These are phyloP conservation scores for Hirudinaria manillensis DNA, from an alignment of 2,888 invertebrate genomes.

Conservation along the genomic window DNA sequence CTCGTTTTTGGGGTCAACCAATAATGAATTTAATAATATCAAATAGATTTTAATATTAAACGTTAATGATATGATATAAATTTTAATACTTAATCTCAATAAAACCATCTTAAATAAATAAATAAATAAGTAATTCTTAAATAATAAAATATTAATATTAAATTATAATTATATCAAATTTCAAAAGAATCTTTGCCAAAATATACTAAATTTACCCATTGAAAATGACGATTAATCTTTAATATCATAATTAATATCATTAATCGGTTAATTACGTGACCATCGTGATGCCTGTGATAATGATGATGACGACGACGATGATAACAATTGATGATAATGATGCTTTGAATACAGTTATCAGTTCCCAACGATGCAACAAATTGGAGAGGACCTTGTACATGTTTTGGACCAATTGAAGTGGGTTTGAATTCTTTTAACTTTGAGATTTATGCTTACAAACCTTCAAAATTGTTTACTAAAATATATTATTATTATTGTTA, in stretches of 20 bases:
- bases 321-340: conserved; percentile 1
- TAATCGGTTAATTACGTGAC: too few species aligned
- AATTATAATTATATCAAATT: not conserved
- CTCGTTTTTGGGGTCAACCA: too few species aligned
- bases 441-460: not conserved
- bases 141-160: not conserved
- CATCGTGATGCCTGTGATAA: too few species aligned
- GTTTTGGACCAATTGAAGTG: conserved; percentile 73
- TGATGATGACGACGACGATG: too few species aligned
- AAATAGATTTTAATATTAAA: too few species aligned
- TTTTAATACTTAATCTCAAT: too few species aligned
- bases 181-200: not conserved
- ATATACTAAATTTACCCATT: too few species aligned
- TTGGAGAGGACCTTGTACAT: conserved; percentile 75
- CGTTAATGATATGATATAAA: too few species aligned
- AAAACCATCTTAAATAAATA: not conserved
- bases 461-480: not conserved
- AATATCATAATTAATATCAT: too few species aligned
- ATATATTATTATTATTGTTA: not conserved
- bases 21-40: too few species aligned
- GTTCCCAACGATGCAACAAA: conserved; percentile 73
- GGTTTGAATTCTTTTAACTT: conserved; percentile 39
- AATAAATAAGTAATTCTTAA: not conserved
- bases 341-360: conserved; percentile 61
- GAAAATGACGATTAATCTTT: too few species aligned